Conservation (phyloP, 2,888 invertebrate species). For the Amphipyra tragopoginis region DNA sequence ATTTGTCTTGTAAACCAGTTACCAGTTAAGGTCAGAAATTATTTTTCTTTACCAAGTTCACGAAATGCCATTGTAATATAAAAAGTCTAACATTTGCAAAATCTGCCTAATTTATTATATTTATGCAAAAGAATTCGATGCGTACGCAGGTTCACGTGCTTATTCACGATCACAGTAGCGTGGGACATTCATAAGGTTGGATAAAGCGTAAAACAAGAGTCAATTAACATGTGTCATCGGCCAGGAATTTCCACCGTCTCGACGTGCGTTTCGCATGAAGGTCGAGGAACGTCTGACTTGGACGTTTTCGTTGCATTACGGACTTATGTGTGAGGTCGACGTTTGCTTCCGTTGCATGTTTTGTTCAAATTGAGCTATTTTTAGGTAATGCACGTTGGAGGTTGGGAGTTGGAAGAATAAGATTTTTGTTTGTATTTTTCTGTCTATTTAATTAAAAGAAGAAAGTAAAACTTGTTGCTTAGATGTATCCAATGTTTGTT, state of each 20-base stretch:
- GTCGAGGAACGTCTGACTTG: slow-evolving; percentile 51
- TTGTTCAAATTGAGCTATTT: slow-evolving; percentile 36
- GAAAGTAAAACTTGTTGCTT: too few species aligned
- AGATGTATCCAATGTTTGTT: too few species aligned
- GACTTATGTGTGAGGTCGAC: slow-evolving; percentile 48
- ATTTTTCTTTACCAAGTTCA: too few species aligned
- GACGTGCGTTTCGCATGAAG: slow-evolving; percentile 51
- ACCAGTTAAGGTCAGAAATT: too few species aligned
- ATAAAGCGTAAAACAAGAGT: slow-evolving; percentile 52
- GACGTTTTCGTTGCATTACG: slow-evolving; percentile 50
- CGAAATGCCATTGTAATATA: too few species aligned
- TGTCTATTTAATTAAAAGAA: background rate
- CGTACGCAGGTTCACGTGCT: slow-evolving; percentile 45
- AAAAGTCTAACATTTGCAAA: too few species aligned
- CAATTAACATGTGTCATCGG: slow-evolving; percentile 61
- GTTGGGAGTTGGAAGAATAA: background rate
- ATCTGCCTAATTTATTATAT: background rate
- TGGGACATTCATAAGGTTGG: slow-evolving; percentile 46
- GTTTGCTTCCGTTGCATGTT: slow-evolving; percentile 46
- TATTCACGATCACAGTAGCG: slow-evolving; percentile 39
- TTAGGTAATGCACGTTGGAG: slow-evolving; percentile 14
- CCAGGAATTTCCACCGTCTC: slow-evolving; percentile 59
- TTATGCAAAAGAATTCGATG: slow-evolving; percentile 13
- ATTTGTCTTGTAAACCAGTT: too few species aligned
- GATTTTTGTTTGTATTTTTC: slow-evolving; percentile 2